Evolutionary conservation across 2,797 vertebrate species (phyloP).

Genomic region (Anas bernieri): DNA sequence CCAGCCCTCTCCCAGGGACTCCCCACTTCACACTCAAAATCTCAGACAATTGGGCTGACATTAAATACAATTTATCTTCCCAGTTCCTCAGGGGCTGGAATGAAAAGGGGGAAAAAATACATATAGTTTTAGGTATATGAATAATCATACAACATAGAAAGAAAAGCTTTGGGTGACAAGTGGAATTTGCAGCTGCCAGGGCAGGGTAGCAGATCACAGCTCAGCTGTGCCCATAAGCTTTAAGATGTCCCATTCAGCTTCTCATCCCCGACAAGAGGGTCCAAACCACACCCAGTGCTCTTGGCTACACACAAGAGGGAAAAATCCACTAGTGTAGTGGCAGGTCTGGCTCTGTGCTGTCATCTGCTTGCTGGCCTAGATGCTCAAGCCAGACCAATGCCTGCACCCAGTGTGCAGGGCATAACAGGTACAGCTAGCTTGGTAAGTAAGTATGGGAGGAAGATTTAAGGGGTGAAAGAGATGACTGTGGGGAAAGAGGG

Average conservation of each 20-base stretch:
- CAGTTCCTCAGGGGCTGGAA: background rate
- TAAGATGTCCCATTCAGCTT: background rate
- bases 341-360: background rate
- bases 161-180: background rate
- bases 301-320: background rate
- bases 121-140: background rate
- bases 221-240: background rate
- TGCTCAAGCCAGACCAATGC: background rate
- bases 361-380: no score
- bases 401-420: background rate
- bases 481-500: background rate
- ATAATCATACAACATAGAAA: background rate
- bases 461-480: background rate
- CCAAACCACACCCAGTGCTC: background rate
- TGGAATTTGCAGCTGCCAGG: background rate
- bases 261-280: background rate
- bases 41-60: background rate
- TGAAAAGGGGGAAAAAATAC: background rate
- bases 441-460: background rate
- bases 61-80: background rate
- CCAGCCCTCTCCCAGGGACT: slow-evolving; percentile 1
- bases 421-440: background rate
- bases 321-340: background rate
- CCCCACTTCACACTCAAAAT: background rate
- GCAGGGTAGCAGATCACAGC: background rate